Evolutionary conservation across 2,888 invertebrate species (phyloP), one percentile per base, ranked within the genome.

Genomic region (Phasia obesa): DNA sequence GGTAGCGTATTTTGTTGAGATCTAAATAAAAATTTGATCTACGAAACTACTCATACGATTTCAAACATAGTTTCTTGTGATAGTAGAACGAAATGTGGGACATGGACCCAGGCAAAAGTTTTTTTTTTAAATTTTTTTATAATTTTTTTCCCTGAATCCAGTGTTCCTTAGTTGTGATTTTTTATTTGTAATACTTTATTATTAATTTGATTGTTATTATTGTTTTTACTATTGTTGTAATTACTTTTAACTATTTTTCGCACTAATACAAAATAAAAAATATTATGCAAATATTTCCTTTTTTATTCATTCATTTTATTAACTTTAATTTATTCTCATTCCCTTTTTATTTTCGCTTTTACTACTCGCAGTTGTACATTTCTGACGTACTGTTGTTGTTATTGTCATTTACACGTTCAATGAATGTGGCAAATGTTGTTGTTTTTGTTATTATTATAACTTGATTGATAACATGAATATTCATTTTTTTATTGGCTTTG

Each of bases 201-300:
- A 47, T 55, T 23, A 9, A 35, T 51, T 47, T 65, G 19, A 38
- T 51, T 47, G 13, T 42, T 71, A 15, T 62, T 62, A 13, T 81
- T 79, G 17, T 64, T 65, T 4, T 47, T 60, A 23, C 21, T 64
- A 23, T 73, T 74, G 53, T 60, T 62, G 60, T 51, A 62, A 47
- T 65, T 53, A 27, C 25, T 59, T 51, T 23, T 71, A n/a, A 67
- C 59, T 65, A 57, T 31, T 71, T 35, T 69, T 70, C 11, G 62
- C 69, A 74, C 74, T 65, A 35, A 70, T 25, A 70, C 51, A 75
- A 78, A 82, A 57, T 70, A 64, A 75, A 62, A 74, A 74, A 53
- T 57, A 69, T 55, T 57, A 74, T 78, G 64, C 38, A 78, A 82
- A 82, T 73, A 55, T 69, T 35, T 19, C 17, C 7, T 25, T 44